These are phyloP conservation scores for Rhodinocichla rosea DNA, from an alignment of 2,113 vertebrate genomes.

Conservation along the genomic window DNA sequence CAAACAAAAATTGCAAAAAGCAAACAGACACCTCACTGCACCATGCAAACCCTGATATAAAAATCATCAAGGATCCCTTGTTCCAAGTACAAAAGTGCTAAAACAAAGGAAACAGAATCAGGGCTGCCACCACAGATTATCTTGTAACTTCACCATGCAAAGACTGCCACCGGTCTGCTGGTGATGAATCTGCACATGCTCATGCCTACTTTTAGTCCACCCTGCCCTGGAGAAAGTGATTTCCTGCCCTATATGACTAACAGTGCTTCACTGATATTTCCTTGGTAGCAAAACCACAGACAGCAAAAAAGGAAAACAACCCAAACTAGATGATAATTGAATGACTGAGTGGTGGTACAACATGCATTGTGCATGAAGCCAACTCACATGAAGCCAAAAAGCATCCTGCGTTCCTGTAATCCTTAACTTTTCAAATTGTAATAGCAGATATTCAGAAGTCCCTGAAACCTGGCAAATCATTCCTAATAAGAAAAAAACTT, in stretches of 20 bases:
- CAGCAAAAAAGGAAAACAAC: not conserved
- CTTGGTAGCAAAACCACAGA: not conserved
- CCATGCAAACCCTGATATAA: not conserved
- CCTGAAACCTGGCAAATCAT: not conserved
- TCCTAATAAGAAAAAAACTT: not conserved
- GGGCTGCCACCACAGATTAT: not conserved
- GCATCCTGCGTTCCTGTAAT: not conserved
- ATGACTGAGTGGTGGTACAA: not conserved
- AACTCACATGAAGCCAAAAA: not conserved
- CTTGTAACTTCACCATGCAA: not conserved
- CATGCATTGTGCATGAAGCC: not conserved
- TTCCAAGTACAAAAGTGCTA: not conserved
- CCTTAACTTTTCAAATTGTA: not conserved
- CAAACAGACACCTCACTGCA: not conserved
- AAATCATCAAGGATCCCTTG: not conserved
- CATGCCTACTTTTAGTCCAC: not conserved
- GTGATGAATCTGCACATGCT: not conserved
- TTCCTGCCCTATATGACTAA: not conserved
- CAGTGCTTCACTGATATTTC: not conserved
- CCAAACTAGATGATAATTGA: not conserved
- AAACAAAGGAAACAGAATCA: not conserved
- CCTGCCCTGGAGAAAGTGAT: not conserved
- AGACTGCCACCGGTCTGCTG: not conserved
- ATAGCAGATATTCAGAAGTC: not conserved
- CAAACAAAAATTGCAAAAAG: not conserved